Evolutionary conservation across 2,888 invertebrate species (phyloP).

Genomic region (Agonopterix subpropinquella): DNA sequence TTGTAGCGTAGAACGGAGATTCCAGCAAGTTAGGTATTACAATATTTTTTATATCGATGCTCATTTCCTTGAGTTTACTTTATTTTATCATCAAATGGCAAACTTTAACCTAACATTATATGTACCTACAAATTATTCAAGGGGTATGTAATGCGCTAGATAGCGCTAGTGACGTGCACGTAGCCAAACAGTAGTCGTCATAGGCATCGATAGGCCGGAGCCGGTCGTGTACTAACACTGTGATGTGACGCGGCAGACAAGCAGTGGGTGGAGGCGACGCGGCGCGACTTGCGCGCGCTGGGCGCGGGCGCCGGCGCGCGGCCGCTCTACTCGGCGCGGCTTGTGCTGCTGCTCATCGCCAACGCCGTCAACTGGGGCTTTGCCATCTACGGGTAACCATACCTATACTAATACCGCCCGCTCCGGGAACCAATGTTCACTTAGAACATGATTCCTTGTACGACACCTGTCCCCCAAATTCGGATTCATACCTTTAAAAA

Average conservation of each 20-base stretch:
- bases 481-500: too few species aligned
- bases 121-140: neutral
- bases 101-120: slow-evolving; percentile 2
- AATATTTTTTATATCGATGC: too few species aligned
- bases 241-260: slow-evolving; percentile 29
- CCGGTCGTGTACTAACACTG: too few species aligned
- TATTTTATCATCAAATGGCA: too few species aligned
- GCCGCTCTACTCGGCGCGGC: slow-evolving; percentile 68
- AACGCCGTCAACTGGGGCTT: slow-evolving; percentile 82
- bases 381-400: slow-evolving; percentile 78
- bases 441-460: too few species aligned
- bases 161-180: neutral
- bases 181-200: neutral
- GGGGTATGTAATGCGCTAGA: neutral
- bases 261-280: slow-evolving; percentile 46
- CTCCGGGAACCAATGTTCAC: too few species aligned
- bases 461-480: too few species aligned
- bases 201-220: too few species aligned
- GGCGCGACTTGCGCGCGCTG: slow-evolving; percentile 30
- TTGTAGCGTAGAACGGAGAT: too few species aligned
- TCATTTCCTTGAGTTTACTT: too few species aligned
- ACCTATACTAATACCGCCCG: too few species aligned
- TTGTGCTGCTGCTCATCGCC: slow-evolving; percentile 76
- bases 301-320: slow-evolving; percentile 26
- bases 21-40: too few species aligned